Evolutionary conservation across 1,140 invertebrate genomes (phyloP).

Genomic region (Lithobius niger): DNA sequence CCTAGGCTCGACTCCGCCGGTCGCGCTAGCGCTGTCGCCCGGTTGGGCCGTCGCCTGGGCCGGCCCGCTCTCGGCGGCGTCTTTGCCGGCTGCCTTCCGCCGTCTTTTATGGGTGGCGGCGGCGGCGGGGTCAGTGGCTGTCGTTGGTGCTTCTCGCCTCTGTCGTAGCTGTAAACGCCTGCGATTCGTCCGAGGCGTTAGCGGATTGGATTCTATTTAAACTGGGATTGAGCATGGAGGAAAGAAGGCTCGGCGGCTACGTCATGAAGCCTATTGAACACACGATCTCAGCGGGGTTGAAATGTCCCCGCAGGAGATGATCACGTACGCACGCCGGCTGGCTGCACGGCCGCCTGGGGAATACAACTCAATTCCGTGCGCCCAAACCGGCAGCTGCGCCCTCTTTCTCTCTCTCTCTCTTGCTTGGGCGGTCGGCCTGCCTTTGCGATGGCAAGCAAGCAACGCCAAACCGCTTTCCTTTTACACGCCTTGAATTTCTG

Average conservation of each 20-base stretch:
- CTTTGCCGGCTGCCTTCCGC: no score
- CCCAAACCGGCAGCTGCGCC: slow-evolving; percentile 1
- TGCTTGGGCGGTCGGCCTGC: no score
- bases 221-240: slow-evolving; percentile 6
- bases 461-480: no score
- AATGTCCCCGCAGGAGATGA: slow-evolving; percentile 8
- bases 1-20: not conserved
- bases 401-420: not conserved
- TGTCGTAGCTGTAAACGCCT: no score
- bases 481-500: slow-evolving; percentile 6
- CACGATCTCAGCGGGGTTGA: not conserved
- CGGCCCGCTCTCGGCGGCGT: not conserved
- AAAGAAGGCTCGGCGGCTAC: not conserved
- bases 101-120: no score
- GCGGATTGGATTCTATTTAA: slow-evolving; percentile 9
- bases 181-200: not conserved
- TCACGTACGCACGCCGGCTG: slow-evolving; percentile 9
- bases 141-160: not conserved
- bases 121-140: no score
- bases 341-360: not conserved
- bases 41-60: no score
- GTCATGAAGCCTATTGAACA: slow-evolving; percentile 9
- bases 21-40: no score
- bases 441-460: not conserved
- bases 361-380: slow-evolving; percentile 9